A percentile compares a stretch with the other conserved stretches of the same genome.
Evolutionary conservation across 2,888 invertebrate species (phyloP).

Genomic region (Adela reaumurella): DNA sequence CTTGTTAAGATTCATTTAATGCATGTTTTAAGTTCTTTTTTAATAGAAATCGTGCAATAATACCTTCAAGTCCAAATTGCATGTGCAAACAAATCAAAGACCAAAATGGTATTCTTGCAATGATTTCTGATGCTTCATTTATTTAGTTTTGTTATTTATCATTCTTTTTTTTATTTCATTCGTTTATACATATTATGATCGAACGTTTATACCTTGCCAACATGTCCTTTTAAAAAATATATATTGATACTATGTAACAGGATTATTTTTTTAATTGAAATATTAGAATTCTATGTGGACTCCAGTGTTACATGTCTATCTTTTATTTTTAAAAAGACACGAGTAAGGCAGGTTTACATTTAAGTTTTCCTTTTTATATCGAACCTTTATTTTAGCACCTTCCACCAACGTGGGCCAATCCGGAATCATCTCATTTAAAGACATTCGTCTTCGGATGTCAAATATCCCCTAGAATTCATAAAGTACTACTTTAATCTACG

Average conservation of each 20-base stretch:
- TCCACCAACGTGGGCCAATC: slow-evolving; percentile 75
- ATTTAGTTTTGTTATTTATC: slow-evolving; percentile 5
- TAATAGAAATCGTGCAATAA: neutral
- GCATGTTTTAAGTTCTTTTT: neutral
- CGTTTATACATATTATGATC: too few relatives aligned
- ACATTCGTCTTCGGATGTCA: slow-evolving; percentile 65
- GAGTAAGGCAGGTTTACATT: slow-evolving; percentile 26
- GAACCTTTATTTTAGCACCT: slow-evolving; percentile 66
- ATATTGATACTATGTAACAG: too few relatives aligned
- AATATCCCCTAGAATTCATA: slow-evolving; percentile 62
- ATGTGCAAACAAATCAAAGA: too few relatives aligned
- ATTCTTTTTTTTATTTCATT: slow-evolving; percentile 17
- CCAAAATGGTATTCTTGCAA: neutral
- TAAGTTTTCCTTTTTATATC: slow-evolving; percentile 37
- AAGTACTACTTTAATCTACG: neutral
- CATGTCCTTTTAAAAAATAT: slow-evolving; percentile 25
- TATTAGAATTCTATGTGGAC: too few relatives aligned
- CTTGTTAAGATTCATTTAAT: neutral
- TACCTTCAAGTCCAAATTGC: too few relatives aligned
- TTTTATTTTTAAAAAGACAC: slow-evolving; percentile 24
- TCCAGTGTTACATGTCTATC: too few relatives aligned
- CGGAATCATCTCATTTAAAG: slow-evolving; percentile 68
- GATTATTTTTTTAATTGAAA: too few relatives aligned
- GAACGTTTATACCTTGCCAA: too few relatives aligned
- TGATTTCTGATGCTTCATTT: neutral